Conservation (phyloP, 2,888 invertebrate species). For the Oligia fasciuncula region DNA sequence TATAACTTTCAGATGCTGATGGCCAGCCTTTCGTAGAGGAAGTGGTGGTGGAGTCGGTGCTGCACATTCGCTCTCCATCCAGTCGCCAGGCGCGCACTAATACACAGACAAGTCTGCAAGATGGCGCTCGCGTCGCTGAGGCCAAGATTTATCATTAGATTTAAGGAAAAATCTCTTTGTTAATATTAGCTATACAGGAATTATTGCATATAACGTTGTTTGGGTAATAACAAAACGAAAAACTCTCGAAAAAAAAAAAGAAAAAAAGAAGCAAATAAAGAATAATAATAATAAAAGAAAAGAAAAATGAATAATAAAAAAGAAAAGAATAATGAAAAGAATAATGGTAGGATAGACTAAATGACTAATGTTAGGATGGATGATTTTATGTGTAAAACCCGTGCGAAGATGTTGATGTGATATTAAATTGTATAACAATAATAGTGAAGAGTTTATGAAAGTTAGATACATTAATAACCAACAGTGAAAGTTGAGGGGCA, state of each 20-base stretch:
- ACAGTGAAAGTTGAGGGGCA: background rate
- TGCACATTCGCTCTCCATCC: constrained; percentile 81
- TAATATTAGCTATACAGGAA: background rate
- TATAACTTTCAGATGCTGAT: constrained; percentile 65
- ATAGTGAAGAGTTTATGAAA: background rate
- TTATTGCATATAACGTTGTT: background rate
- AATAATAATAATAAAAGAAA: too few species aligned
- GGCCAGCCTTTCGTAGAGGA: constrained; percentile 84
- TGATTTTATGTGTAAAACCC: background rate
- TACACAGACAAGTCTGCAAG: constrained; percentile 77
- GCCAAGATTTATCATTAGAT: constrained; percentile 68
- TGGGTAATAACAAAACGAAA: background rate
- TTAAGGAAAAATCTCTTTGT: background rate
- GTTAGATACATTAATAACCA: background rate
- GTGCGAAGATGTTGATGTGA: background rate
- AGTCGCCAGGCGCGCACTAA: constrained; percentile 80
- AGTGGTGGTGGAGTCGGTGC: constrained; percentile 85
- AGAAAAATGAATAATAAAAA: too few species aligned
- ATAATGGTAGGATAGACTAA: too few species aligned
- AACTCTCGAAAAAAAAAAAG: too few species aligned
- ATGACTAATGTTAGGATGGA: too few species aligned
- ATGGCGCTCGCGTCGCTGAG: constrained; percentile 81
- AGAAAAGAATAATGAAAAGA: too few species aligned
- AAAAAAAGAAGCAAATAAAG: too few species aligned
- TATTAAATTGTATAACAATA: background rate